Percentiles rank a stretch among this genome's conserved stretches.
phyloP scores from a whole-genome alignment of 2,797 vertebrate genomes.

The Parambassis ranga region DNA sequence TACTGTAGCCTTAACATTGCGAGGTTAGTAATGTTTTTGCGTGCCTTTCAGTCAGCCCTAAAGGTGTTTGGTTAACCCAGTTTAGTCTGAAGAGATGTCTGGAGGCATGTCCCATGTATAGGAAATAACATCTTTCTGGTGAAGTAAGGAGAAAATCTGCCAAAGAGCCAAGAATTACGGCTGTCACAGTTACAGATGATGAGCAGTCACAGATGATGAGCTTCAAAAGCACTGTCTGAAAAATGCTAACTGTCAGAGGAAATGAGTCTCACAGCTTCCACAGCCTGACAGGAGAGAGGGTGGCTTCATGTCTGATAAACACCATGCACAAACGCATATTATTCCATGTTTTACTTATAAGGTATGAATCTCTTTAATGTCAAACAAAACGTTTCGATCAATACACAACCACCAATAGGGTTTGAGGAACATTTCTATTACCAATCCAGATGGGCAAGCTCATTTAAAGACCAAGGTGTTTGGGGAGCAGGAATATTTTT shows the following conservation, averaged over 20 bases:
- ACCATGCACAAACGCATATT: conserved; percentile 17
- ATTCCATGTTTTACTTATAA: conserved; percentile 25
- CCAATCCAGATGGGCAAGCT: background rate
- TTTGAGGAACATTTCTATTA: no score
- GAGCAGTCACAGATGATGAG: conserved; percentile 31
- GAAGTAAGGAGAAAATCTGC: conserved; percentile 16
- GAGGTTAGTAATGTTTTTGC: no score
- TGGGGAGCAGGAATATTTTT: background rate
- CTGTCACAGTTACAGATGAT: conserved; percentile 32
- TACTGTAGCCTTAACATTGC: no score
- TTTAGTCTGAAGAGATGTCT: background rate
- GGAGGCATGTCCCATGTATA: background rate
- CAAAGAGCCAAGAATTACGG: conserved; percentile 19
- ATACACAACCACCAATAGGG: no score
- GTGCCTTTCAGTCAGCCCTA: background rate
- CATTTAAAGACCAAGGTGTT: background rate
- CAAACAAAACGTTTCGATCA: no score
- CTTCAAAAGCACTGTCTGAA: conserved; percentile 12
- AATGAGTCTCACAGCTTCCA: conserved; percentile 29
- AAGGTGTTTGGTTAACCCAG: background rate
- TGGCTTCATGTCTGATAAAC: conserved; percentile 30
- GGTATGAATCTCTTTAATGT: no score
- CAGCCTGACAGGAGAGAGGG: conserved; percentile 13
- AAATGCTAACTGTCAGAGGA: conserved; percentile 39
- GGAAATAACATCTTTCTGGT: background rate